Conservation (phyloP, 1,140 invertebrate genomes). For the Myzus persicae region DNA sequence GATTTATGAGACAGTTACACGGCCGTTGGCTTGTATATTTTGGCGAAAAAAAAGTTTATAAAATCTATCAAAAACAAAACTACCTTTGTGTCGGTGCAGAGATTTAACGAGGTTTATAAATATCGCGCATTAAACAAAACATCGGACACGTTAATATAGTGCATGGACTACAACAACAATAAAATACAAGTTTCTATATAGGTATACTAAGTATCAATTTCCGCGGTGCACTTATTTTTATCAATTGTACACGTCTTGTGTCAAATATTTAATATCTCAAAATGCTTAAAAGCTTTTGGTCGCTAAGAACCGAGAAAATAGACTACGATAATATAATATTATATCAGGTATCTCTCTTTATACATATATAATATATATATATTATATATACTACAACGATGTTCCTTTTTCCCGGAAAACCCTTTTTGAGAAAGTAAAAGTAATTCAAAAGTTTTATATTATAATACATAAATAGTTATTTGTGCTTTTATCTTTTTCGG, state of each 20-base stretch:
- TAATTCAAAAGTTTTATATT: not conserved
- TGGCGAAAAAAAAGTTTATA: not conserved
- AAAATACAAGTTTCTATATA: not conserved
- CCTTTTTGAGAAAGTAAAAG: not conserved
- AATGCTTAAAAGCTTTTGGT: not conserved
- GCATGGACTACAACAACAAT: not conserved
- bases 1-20: not conserved
- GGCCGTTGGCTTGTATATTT: not conserved
- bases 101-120: not conserved
- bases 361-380: not conserved
- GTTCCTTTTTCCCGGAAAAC: not conserved
- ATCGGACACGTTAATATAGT: too few species aligned
- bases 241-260: not conserved
- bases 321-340: not conserved
- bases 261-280: not conserved
- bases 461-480: not conserved
- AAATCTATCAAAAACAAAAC: not conserved
- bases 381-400: not conserved
- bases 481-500: not conserved
- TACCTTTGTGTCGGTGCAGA: not conserved
- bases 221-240: not conserved
- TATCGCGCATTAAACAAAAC: not conserved
- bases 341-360: not conserved
- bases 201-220: not conserved
- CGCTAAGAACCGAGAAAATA: not conserved